Evolutionary conservation across 2,888 invertebrate genomes (phyloP).

Genomic region (Oithona nana): DNA sequence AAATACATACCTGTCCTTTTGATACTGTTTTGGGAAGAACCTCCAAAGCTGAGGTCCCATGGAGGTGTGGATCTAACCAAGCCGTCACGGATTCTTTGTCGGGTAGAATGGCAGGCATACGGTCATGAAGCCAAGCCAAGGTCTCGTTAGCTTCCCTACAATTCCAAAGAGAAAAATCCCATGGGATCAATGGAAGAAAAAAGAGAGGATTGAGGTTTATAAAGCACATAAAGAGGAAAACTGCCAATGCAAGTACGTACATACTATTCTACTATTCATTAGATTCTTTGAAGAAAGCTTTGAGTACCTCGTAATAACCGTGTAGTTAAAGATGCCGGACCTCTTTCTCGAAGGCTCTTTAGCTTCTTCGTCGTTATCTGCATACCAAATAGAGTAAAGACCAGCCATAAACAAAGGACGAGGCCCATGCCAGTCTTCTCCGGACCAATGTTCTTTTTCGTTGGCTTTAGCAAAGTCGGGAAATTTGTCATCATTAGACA

Average conservation of each 20-base stretch:
- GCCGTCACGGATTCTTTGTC: not conserved
- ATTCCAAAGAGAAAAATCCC: not conserved
- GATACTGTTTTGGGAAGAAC: not conserved
- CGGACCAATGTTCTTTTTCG: not conserved
- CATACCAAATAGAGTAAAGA: slow-evolving; percentile 5
- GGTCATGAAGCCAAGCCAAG: slow-evolving; percentile 3
- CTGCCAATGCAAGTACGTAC: too few species aligned
- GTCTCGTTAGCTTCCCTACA: not conserved
- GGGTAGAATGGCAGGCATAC: not conserved
- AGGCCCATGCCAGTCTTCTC: not conserved
- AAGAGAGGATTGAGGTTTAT: too few species aligned
- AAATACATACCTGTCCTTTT: not conserved
- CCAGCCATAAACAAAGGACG: slow-evolving; percentile 5
- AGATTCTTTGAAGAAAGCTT: not conserved
- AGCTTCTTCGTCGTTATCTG: not conserved
- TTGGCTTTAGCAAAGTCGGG: not conserved
- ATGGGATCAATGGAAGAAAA: too few species aligned
- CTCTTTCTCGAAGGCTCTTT: not conserved
- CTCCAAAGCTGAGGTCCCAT: not conserved
- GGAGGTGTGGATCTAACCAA: not conserved
- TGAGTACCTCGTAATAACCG: slow-evolving; percentile 6
- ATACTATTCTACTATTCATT: not conserved
- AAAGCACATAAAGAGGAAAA: too few species aligned
- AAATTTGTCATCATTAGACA: not conserved
- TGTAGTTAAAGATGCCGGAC: slow-evolving; percentile 5